phyloP scores from a whole-genome alignment of 35 echinoderm and acorn worm genomes.

The Anneissia japonica region DNA sequence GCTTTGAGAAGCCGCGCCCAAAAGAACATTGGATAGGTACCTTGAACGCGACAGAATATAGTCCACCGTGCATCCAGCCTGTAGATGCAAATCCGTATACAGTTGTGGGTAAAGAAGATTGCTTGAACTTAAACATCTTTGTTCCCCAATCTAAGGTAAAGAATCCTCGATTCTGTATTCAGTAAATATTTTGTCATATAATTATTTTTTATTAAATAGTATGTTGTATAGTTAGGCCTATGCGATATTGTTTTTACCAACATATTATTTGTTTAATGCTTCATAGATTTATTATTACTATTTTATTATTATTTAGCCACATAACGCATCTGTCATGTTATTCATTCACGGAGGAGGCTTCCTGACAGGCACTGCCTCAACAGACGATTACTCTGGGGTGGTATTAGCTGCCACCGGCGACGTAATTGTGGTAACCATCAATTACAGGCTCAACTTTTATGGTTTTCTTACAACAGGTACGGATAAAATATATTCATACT shows the following conservation, averaged over 20 bases:
- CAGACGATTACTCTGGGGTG: slow-evolving; percentile 25
- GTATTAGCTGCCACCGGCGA: slow-evolving; percentile 45
- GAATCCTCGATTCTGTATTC: too few relatives aligned
- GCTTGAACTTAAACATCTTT: slow-evolving; percentile 81
- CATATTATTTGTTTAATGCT: too few relatives aligned
- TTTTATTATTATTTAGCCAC: too few relatives aligned
- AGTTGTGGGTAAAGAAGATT: slow-evolving; percentile 49
- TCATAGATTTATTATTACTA: too few relatives aligned
- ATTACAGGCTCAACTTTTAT: slow-evolving; percentile 41
- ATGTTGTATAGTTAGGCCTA: too few relatives aligned
- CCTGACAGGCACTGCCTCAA: slow-evolving; percentile 17
- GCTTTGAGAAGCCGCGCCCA: slow-evolving; percentile 46
- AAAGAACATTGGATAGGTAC: slow-evolving; percentile 38
- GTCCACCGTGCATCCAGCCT: neutral
- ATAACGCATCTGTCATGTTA: slow-evolving; percentile 47
- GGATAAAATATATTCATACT: too few relatives aligned
- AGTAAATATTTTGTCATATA: too few relatives aligned
- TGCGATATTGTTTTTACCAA: too few relatives aligned
- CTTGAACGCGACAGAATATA: slow-evolving; percentile 39
- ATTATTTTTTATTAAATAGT: too few relatives aligned
- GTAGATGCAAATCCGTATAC: neutral
- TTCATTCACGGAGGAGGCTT: slow-evolving; percentile 54
- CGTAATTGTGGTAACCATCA: slow-evolving; percentile 54
- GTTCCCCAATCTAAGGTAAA: slow-evolving; percentile 56
- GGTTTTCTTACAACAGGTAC: slow-evolving; percentile 56